Conservation (phyloP, 2,113 vertebrate genomes). For the Monopterus albus region DNA sequence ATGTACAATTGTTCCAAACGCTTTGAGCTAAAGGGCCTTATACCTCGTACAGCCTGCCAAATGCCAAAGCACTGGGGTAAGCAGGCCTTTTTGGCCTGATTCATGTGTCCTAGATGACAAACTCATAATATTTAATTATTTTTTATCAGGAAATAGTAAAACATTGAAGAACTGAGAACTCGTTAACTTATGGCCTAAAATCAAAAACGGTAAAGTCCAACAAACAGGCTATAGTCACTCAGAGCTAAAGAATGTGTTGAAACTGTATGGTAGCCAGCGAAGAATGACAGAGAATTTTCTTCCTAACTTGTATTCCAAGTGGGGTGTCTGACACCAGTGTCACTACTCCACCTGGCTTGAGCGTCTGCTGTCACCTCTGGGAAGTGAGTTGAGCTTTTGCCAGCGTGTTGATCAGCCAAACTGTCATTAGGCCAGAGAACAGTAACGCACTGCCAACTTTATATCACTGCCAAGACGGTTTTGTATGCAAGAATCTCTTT, state of each 20-base stretch:
- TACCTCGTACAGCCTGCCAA: too few relatives aligned
- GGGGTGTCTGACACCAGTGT: conserved; percentile 56
- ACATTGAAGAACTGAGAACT: background rate
- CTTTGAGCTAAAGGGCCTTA: too few relatives aligned
- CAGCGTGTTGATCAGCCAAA: conserved; percentile 56
- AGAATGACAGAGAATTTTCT: conserved; percentile 15
- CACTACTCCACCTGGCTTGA: conserved; percentile 62
- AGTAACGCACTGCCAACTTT: conserved; percentile 51
- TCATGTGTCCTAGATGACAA: background rate
- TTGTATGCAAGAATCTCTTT: conserved; percentile 51
- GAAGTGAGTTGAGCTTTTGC: conserved; percentile 48
- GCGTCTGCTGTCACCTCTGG: conserved; percentile 66
- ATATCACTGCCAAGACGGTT: conserved; percentile 49
- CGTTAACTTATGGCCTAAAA: too few relatives aligned
- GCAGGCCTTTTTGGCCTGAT: too few relatives aligned
- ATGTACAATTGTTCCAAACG: too few relatives aligned
- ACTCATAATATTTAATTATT: background rate
- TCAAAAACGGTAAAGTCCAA: background rate
- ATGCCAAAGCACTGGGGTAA: too few relatives aligned
- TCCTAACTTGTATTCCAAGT: conserved; percentile 44
- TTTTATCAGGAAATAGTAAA: background rate
- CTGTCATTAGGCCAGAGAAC: conserved; percentile 45
- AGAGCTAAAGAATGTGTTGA: conserved; percentile 5
- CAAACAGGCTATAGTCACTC: background rate
- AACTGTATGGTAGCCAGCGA: conserved; percentile 9